Evolutionary conservation across 1,140 invertebrate species (phyloP).

Genomic region (Battus philenor): DNA sequence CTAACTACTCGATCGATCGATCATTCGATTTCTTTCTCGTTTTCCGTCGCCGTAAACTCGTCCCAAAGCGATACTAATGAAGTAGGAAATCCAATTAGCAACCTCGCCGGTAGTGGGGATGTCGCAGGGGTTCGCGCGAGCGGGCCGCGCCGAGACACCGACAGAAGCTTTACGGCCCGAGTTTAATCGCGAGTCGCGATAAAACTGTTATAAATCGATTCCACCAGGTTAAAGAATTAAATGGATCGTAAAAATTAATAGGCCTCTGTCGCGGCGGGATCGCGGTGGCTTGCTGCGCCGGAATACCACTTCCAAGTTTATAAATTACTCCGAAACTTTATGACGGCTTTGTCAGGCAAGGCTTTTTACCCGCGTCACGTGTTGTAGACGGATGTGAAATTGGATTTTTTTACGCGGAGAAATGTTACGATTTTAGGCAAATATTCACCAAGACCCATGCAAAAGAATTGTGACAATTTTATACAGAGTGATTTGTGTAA

Average conservation of each 20-base stretch:
- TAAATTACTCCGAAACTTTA: constrained; percentile 68
- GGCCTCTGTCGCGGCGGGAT: constrained; percentile 45
- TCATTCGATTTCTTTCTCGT: constrained; percentile 2
- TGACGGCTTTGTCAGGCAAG: constrained; percentile 58
- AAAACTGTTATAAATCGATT: constrained; percentile 71
- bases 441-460: constrained; percentile 19
- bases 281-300: constrained; percentile 22
- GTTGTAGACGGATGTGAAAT: constrained; percentile 66
- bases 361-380: constrained; percentile 61
- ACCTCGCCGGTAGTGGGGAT: constrained; percentile 31
- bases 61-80: constrained; percentile 32
- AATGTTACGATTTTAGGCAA: constrained; percentile 38
- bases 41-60: constrained; percentile 25
- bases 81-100: constrained; percentile 49
- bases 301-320: constrained; percentile 57
- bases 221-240: constrained; percentile 69
- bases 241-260: constrained; percentile 73
- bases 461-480: too few relatives aligned
- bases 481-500: too few relatives aligned
- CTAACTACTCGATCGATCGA: constrained; percentile 1
- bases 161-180: constrained; percentile 53
- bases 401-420: constrained; percentile 61
- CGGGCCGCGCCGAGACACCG: constrained; percentile 36
- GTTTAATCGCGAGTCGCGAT: constrained; percentile 53
- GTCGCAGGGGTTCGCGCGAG: constrained; percentile 41